Evolutionary conservation across 92 coral and sea anemone genomes (phyloP), one percentile per base, ranked within the genome.

Genomic region (Siderastrea siderea): DNA sequence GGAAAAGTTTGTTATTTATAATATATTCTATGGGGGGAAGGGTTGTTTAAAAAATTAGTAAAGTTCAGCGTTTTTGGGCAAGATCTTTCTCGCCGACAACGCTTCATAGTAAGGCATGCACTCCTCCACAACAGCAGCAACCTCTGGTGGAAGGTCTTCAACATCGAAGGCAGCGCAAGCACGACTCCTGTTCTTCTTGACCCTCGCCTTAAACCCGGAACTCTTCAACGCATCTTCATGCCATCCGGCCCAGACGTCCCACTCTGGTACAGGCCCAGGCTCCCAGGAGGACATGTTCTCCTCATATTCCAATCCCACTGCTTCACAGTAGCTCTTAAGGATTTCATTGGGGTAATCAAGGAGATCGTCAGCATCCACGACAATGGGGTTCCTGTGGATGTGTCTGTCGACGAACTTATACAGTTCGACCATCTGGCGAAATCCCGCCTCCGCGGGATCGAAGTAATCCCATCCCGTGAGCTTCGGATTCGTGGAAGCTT

Each of bases 401-500:
- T 95, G 79, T 64, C 91, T 87, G 65, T 88, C 84, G 64, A 97
- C 89, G 78, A 95, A 97, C 62, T 95, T 84, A 59, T 93, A 95
- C 60, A 97, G 74, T 74, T 92, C 99, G 68, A 65, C 85, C 94
- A 97, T 84, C 89, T 97, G 99, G 46, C 95, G 95, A 59, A 93
- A 97, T 48, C 99, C 99, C 58, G 95, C 96, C 75, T 97, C 98
- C 8, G 86, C 85, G 50, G 97, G 95, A 68, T 97, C 97, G 79
- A 97, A 97, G 75, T 95, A 90, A 74, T 90, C 94, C 98, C 98
- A 97, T 55, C 99, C 99, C n/a, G 99, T 95, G 57, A 95, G 96
- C 86, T 88, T 91, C n/a, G 97, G 94, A 85, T 95, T 97, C 2
- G 96, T 92, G 6, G 99, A 93, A 52, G 94, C 94, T 71, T 88